Evolutionary conservation across 2,888 invertebrate genomes (phyloP).

Genomic region (Dusona sp.): DNA sequence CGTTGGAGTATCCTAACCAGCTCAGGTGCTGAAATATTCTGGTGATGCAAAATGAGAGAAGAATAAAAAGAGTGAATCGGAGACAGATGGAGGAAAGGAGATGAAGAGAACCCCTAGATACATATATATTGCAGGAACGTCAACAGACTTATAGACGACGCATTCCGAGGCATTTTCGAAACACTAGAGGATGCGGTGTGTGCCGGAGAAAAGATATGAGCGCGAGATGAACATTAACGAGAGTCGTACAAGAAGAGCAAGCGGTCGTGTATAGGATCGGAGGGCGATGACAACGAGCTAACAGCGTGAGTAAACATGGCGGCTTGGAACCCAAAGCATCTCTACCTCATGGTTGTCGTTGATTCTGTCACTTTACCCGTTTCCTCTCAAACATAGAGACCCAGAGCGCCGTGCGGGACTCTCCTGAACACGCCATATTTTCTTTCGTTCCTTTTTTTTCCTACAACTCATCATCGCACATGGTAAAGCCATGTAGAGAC

Average conservation of each 20-base stretch:
- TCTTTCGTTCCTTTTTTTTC: conserved; percentile 35
- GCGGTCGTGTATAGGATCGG: conserved; percentile 68
- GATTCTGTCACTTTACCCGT: conserved; percentile 83
- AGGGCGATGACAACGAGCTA: conserved; percentile 83
- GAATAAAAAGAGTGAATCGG: not conserved
- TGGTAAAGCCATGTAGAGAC: conserved; percentile 41
- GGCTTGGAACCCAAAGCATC: conserved; percentile 75
- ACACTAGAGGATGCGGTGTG: conserved; percentile 42
- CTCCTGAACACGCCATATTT: conserved; percentile 22
- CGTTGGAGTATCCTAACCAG: conserved; percentile 27
- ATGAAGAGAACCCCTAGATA: conserved; percentile 7
- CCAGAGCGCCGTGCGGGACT: conserved; percentile 58
- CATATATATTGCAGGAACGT: conserved; percentile 33
- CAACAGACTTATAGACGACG: conserved; percentile 43
- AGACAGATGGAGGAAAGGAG: not conserved
- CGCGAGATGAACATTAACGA: conserved; percentile 53
- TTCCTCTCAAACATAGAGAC: conserved; percentile 81
- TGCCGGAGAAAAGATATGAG: conserved; percentile 47
- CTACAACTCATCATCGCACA: conserved; percentile 44
- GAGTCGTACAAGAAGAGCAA: conserved; percentile 56
- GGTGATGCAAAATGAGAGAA: conserved; percentile 25
- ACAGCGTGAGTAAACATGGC: conserved; percentile 82
- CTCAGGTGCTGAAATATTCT: conserved; percentile 31
- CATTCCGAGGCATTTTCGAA: conserved; percentile 12
- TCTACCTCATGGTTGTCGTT: conserved; percentile 66